These are phyloP conservation scores for Scarus forsteni DNA, from an alignment of 2,797 vertebrate genomes.

Conservation along the genomic window DNA sequence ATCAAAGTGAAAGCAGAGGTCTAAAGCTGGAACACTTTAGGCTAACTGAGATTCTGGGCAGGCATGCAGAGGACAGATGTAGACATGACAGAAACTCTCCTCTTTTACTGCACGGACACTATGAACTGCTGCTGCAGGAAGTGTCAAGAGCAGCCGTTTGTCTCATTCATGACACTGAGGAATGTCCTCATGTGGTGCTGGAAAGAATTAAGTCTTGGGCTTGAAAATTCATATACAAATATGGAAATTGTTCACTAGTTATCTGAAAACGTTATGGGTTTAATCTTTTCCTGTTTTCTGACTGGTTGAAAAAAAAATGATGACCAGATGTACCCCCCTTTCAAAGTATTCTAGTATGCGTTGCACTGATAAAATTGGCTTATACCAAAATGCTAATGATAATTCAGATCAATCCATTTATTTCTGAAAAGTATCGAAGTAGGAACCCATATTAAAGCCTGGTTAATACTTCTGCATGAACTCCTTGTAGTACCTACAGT, in stretches of 20 bases:
- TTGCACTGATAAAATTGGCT: too few relatives aligned
- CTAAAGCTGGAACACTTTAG: constrained; percentile 45
- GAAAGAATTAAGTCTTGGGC: neutral
- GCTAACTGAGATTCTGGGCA: constrained; percentile 36
- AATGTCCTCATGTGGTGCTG: neutral
- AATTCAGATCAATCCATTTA: too few relatives aligned
- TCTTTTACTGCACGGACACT: constrained; percentile 18
- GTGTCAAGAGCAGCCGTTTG: neutral
- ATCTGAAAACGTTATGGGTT: neutral
- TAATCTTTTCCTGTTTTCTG: neutral
- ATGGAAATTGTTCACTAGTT: neutral
- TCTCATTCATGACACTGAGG: constrained; percentile 9
- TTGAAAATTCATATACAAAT: neutral
- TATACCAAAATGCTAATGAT: too few relatives aligned
- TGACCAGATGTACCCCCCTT: too few relatives aligned
- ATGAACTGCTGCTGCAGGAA: constrained; percentile 27
- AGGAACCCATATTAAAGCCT: too few relatives aligned
- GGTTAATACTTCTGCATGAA: too few relatives aligned
- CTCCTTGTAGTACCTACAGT: too few relatives aligned
- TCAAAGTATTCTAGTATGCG: too few relatives aligned
- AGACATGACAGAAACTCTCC: constrained; percentile 36
- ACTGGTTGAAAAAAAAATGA: too few relatives aligned
- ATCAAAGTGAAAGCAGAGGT: constrained; percentile 67
- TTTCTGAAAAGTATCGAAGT: too few relatives aligned
- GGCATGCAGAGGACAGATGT: constrained; percentile 45